These are phyloP conservation scores for Gymnogyps californianus DNA, from an alignment of 2,113 vertebrate genomes.

Conservation along the genomic window DNA sequence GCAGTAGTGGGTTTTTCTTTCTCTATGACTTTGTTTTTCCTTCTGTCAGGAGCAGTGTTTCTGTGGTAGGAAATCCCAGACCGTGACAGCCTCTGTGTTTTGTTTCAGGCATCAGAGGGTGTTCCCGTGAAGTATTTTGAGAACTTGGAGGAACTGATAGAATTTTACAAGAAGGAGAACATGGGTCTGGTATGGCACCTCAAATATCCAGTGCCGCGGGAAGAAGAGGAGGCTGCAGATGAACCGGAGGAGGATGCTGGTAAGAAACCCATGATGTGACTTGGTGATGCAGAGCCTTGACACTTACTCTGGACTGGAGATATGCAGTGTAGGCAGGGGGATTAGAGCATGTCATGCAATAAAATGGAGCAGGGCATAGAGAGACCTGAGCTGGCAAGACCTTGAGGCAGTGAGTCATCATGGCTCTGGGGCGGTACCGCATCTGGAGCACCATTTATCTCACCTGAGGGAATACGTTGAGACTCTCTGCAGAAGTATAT, in stretches of 20 bases:
- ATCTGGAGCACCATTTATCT: neutral
- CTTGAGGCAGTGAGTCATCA: neutral
- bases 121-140: conserved; percentile 90
- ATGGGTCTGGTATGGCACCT: conserved; percentile 93
- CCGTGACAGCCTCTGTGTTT: neutral
- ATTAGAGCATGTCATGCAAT: neutral
- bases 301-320: neutral
- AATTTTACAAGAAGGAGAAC: conserved; percentile 93
- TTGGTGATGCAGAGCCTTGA: neutral
- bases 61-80: conserved; percentile 8
- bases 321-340: neutral
- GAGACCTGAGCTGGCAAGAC: neutral
- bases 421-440: neutral
- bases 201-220: conserved; percentile 84
- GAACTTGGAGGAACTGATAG: conserved; percentile 87
- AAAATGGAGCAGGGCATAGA: neutral
- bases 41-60: neutral
- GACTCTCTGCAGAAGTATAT: neutral
- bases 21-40: neutral
- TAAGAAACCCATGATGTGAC: conserved; percentile 52
- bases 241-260: conserved; percentile 85
- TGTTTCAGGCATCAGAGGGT: conserved; percentile 89
- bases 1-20: neutral
- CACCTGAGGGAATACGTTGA: neutral
- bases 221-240: conserved; percentile 81